phyloP scores from a whole-genome alignment of 2,888 invertebrate genomes.

The Lasius platythorax region DNA sequence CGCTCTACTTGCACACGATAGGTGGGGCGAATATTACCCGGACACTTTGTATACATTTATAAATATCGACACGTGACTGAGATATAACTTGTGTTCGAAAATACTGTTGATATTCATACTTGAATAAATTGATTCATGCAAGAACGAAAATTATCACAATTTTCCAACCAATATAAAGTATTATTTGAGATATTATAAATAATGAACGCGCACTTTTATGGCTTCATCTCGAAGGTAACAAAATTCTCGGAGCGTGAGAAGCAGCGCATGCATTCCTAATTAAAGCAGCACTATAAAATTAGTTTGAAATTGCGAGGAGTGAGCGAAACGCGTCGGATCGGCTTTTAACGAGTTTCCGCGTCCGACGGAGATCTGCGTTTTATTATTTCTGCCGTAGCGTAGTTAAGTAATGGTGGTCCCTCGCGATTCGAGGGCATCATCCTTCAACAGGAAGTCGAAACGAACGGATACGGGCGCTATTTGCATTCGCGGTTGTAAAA shows the following conservation, averaged over 20 bases:
- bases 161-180: neutral
- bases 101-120: neutral
- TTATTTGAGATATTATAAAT: neutral
- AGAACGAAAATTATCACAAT: neutral
- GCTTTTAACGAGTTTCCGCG: slow-evolving; percentile 49
- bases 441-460: slow-evolving; percentile 77
- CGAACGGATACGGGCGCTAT: slow-evolving; percentile 82
- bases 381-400: slow-evolving; percentile 82
- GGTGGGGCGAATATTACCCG: no score
- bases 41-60: neutral
- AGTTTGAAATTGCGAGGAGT: slow-evolving; percentile 17
- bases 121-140: neutral
- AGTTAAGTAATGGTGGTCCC: slow-evolving; percentile 77
- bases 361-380: slow-evolving; percentile 80
- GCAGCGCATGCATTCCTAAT: slow-evolving; percentile 21
- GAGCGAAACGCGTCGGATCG: slow-evolving; percentile 22
- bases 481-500: slow-evolving; percentile 84
- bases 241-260: slow-evolving; percentile 36
- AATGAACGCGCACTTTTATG: neutral
- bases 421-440: slow-evolving; percentile 50
- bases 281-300: slow-evolving; percentile 50
- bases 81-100: neutral
- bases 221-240: slow-evolving; percentile 13
- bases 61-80: neutral
- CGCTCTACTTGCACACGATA: no score